Evolutionary conservation across 2,888 invertebrate genomes (phyloP).

Genomic region (Caenorhabditis sp.): DNA sequence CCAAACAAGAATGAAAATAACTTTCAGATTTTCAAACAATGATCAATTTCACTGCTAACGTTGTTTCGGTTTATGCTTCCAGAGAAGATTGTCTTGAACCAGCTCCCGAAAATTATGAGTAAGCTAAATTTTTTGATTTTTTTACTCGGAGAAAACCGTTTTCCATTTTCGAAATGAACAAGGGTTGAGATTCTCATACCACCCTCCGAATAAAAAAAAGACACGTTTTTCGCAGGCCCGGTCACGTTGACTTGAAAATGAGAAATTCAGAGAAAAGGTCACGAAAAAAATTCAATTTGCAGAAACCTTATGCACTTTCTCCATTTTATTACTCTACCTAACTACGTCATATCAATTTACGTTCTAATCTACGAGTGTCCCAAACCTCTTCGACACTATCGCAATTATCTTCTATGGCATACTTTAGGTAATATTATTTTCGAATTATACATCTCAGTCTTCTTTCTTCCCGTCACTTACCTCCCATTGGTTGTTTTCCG

Average conservation of each 20-base stretch:
- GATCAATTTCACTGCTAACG: not conserved
- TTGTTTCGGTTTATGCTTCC: not conserved
- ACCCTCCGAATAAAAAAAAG: no score
- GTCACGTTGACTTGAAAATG: no score
- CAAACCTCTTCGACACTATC: slow-evolving; percentile 14
- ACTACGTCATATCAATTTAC: slow-evolving; percentile 17
- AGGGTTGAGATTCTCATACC: no score
- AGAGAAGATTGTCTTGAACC: not conserved
- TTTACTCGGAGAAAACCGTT: no score
- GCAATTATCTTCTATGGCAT: slow-evolving; percentile 32
- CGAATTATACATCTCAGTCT: slow-evolving; percentile 25
- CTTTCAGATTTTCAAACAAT: not conserved
- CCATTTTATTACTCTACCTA: slow-evolving; percentile 23
- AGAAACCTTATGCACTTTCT: slow-evolving; percentile 25
- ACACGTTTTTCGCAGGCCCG: no score
- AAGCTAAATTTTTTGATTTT: not conserved
- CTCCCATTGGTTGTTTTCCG: slow-evolving; percentile 30
- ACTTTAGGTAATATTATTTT: slow-evolving; percentile 24
- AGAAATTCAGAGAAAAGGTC: no score
- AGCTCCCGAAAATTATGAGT: not conserved
- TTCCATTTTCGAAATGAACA: no score
- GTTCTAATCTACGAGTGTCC: slow-evolving; percentile 19
- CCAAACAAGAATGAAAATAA: no score
- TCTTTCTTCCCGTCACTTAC: slow-evolving; percentile 32
- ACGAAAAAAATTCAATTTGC: not conserved